Conservation (phyloP, 2,888 invertebrate genomes). For the Synergus gifuensis region DNA sequence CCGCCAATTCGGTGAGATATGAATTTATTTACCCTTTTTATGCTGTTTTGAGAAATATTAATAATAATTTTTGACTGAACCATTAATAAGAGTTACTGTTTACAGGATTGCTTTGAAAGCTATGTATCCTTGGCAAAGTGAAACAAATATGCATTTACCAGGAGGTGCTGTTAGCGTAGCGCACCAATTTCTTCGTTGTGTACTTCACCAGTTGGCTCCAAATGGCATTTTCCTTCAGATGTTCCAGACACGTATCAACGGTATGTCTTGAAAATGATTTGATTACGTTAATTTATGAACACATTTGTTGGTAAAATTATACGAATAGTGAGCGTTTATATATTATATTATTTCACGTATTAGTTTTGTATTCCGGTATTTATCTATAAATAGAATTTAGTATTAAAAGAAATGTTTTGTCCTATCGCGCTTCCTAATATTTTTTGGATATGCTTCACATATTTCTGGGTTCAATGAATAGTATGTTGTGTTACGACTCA, state of each 20-base stretch:
- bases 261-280: constrained; percentile 77
- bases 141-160: constrained; percentile 92
- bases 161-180: constrained; percentile 97
- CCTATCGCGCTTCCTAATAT: no score
- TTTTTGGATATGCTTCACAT: no score
- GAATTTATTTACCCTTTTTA: no score
- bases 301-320: no score
- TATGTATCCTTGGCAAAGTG: constrained; percentile 93
- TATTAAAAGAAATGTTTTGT: no score
- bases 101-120: constrained; percentile 86
- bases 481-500: no score
- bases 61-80: not conserved
- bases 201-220: constrained; percentile 96
- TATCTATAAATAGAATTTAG: no score
- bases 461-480: no score
- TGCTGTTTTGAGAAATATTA: constrained; percentile 29
- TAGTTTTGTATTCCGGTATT: no score
- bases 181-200: constrained; percentile 97
- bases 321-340: no score
- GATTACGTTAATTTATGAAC: not conserved
- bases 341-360: no score
- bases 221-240: constrained; percentile 98
- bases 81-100: constrained; percentile 44
- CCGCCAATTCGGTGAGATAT: no score
- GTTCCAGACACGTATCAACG: constrained; percentile 93